Evolutionary conservation across 2,797 vertebrate species (phyloP).

Genomic region (Betta splendens): DNA sequence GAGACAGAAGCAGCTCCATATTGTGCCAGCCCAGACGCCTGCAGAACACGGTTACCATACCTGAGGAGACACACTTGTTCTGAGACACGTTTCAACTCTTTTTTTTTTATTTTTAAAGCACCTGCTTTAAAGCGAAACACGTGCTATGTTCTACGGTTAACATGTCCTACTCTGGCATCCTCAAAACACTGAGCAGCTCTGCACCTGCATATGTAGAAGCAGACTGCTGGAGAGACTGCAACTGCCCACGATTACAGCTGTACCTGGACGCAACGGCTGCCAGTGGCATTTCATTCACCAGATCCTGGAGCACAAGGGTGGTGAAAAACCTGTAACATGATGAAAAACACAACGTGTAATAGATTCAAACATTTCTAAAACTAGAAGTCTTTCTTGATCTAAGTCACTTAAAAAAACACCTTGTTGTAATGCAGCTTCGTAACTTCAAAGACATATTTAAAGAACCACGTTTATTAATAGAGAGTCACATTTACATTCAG

Average conservation of each 20-base stretch:
- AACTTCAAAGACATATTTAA: too few relatives aligned
- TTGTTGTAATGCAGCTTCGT: too few relatives aligned
- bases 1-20: slow-evolving; percentile 92
- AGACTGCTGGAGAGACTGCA: slow-evolving; percentile 97
- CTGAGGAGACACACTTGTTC: slow-evolving; percentile 78
- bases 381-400: too few relatives aligned
- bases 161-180: neutral
- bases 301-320: slow-evolving; percentile 92
- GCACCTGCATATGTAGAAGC: slow-evolving; percentile 95
- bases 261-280: slow-evolving; percentile 90
- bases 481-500: too few relatives aligned
- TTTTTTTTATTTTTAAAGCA: too few relatives aligned
- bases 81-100: slow-evolving; percentile 3
- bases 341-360: neutral
- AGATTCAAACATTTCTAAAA: neutral
- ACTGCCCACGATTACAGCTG: slow-evolving; percentile 92
- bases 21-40: slow-evolving; percentile 96
- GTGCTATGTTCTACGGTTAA: neutral
- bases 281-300: slow-evolving; percentile 92
- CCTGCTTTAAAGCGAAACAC: too few relatives aligned
- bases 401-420: too few relatives aligned
- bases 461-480: too few relatives aligned
- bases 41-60: slow-evolving; percentile 96
- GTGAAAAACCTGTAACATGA: slow-evolving; percentile 89
- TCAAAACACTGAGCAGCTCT: neutral